phyloP scores from a whole-genome alignment of 2,113 vertebrate species.

The Rhinolophus ferrumequinum region DNA sequence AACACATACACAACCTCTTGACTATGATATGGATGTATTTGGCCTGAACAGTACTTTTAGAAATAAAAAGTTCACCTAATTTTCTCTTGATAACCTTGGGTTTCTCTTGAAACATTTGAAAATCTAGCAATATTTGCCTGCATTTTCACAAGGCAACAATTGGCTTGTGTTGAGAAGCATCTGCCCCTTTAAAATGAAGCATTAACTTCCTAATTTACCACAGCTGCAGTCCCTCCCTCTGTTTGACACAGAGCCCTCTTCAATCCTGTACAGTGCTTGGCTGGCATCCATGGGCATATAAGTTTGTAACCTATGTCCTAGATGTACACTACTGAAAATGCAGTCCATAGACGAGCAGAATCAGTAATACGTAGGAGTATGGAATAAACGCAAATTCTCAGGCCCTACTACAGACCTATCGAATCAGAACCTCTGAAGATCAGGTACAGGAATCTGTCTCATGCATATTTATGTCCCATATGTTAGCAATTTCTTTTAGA shows the following conservation, averaged over 20 bases:
- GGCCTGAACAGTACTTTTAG: neutral
- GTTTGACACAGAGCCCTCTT: neutral
- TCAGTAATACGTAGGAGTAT: neutral
- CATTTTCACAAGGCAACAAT: neutral
- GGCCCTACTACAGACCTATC: neutral
- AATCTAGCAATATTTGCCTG: neutral
- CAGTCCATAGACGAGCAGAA: neutral
- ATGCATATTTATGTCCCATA: neutral
- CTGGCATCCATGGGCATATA: neutral
- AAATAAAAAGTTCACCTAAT: neutral
- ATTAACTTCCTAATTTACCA: neutral
- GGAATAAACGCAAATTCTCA: neutral
- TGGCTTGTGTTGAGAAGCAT: neutral
- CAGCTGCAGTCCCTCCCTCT: neutral
- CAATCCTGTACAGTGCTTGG: neutral
- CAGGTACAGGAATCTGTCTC: neutral
- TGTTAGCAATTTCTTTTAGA: neutral
- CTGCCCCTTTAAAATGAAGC: neutral
- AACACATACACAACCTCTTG: neutral
- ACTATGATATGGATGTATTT: neutral
- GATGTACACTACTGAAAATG: neutral
- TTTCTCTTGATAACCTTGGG: neutral
- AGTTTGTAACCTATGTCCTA: neutral
- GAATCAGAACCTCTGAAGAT: neutral
- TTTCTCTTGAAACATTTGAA: conserved; percentile 2